Conservation (phyloP, 1,140 invertebrate genomes). For the Trichogramma pretiosum region DNA sequence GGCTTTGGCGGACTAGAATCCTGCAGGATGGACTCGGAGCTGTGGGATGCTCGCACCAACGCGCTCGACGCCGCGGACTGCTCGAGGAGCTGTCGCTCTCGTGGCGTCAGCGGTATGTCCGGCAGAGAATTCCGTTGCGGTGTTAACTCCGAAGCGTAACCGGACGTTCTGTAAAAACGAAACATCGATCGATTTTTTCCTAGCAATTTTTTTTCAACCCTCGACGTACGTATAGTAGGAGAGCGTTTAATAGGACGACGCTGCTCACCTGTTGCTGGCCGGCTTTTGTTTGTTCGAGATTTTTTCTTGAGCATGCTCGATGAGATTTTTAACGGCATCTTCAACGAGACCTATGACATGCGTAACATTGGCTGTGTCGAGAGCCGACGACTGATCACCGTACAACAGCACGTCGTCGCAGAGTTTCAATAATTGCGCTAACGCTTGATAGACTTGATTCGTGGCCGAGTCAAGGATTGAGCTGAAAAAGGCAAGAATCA, state of each 20-base stretch:
- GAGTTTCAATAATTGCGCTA: conserved; percentile 78
- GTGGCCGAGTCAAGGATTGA: conserved; percentile 64
- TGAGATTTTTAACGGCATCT: conserved; percentile 67
- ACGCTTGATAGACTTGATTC: conserved; percentile 75
- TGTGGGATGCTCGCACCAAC: conserved; percentile 59
- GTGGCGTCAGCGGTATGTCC: conserved; percentile 75
- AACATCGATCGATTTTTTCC: background rate
- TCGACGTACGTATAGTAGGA: too few relatives aligned
- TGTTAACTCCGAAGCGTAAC: conserved; percentile 38
- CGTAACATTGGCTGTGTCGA: conserved; percentile 65
- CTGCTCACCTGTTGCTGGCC: conserved; percentile 43
- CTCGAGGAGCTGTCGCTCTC: conserved; percentile 61
- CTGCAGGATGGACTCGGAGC: conserved; percentile 63
- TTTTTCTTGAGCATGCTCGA: conserved; percentile 57
- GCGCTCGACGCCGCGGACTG: conserved; percentile 48
- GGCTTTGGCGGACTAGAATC: conserved; percentile 72
- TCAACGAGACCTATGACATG: conserved; percentile 70
- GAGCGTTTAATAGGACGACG: too few relatives aligned
- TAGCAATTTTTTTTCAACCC: conserved; percentile 1
- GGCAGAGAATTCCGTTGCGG: conserved; percentile 59
- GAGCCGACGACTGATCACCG: conserved; percentile 54
- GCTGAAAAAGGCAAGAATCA: conserved; percentile 35
- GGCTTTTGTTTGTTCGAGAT: conserved; percentile 50
- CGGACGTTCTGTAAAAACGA: conserved; percentile 38
- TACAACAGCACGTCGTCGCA: conserved; percentile 80